Evolutionary conservation across 2,797 vertebrate species (phyloP).

Genomic region (Hirundo rustica): DNA sequence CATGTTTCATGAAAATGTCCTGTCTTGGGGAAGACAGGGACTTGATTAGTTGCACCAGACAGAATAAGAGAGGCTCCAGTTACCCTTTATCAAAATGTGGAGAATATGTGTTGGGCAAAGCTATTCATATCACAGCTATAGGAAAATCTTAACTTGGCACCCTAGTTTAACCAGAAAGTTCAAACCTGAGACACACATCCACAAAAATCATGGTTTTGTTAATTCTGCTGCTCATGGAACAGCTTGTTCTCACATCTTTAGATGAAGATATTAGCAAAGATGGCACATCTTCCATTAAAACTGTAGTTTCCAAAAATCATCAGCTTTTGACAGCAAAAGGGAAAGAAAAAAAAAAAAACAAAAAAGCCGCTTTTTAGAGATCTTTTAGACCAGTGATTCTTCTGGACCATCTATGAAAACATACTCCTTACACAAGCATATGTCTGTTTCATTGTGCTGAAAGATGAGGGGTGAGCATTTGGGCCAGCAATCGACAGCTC

Average conservation of each 20-base stretch:
- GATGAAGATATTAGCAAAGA: background rate
- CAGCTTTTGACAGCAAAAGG: background rate
- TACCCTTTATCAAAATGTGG: background rate
- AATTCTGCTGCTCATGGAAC: background rate
- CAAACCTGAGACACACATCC: background rate
- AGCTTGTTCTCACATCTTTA: background rate
- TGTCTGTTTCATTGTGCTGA: background rate
- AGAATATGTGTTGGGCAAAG: background rate
- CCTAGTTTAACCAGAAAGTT: background rate
- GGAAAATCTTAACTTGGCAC: background rate
- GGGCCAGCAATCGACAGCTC: background rate
- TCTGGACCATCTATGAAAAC: background rate
- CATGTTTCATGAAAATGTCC: slow-evolving; percentile 30
- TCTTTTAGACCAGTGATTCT: background rate
- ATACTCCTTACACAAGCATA: background rate
- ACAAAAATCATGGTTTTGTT: background rate
- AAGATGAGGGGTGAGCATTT: background rate
- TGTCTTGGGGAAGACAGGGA: background rate
- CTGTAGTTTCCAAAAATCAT: background rate
- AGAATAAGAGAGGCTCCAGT: background rate
- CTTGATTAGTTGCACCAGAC: background rate
- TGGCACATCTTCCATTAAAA: background rate
- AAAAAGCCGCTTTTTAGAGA: background rate
- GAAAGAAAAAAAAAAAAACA: background rate
- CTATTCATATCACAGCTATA: background rate